A percentile compares a stretch with the other conserved stretches of the same genome.
Conservation (phyloP, 1,140 invertebrate species). For the Charaxes varanes region DNA sequence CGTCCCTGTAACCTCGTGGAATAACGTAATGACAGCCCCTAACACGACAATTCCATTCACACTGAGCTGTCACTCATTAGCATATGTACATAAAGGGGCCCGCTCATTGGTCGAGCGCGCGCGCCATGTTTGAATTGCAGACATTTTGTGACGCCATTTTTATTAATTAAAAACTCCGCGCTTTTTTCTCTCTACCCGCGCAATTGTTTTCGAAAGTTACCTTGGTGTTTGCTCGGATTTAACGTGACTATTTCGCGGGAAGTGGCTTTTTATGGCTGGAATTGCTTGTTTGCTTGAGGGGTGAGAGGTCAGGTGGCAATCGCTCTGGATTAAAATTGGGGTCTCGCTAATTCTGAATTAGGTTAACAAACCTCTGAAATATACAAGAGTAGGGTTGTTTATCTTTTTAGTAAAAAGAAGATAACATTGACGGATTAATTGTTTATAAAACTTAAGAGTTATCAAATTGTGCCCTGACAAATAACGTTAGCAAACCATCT, state of each 20-base stretch:
- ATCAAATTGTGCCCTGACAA: too few relatives aligned
- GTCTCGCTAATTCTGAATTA: slow-evolving; percentile 10
- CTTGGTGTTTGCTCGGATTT: slow-evolving; percentile 39
- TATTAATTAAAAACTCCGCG: slow-evolving; percentile 59
- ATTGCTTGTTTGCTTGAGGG: slow-evolving; percentile 15
- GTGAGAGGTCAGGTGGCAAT: slow-evolving; percentile 4
- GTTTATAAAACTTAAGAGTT: too few relatives aligned
- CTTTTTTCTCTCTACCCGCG: slow-evolving; percentile 32
- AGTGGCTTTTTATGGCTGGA: slow-evolving; percentile 10
- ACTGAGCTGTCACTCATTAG: slow-evolving; percentile 62
- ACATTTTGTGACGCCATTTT: slow-evolving; percentile 57
- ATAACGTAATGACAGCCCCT: slow-evolving; percentile 60
- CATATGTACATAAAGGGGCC: slow-evolving; percentile 59
- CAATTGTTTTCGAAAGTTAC: slow-evolving; percentile 52
- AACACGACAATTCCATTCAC: slow-evolving; percentile 69
- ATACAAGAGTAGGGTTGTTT: too few relatives aligned
- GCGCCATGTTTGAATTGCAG: slow-evolving; percentile 53
- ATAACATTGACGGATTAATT: too few relatives aligned
- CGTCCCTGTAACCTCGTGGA: slow-evolving; percentile 34
- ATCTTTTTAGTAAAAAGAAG: too few relatives aligned
- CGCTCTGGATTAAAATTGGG: slow-evolving; percentile 5
- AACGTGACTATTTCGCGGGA: slow-evolving; percentile 24
- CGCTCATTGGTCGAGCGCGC: slow-evolving; percentile 41
- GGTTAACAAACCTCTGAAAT: slow-evolving; percentile 11
- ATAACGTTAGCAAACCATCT: too few relatives aligned